Evolutionary conservation across 2,113 vertebrate genomes (phyloP), one percentile per base, ranked within the genome.

Genomic region (Micronycteris hirsuta): DNA sequence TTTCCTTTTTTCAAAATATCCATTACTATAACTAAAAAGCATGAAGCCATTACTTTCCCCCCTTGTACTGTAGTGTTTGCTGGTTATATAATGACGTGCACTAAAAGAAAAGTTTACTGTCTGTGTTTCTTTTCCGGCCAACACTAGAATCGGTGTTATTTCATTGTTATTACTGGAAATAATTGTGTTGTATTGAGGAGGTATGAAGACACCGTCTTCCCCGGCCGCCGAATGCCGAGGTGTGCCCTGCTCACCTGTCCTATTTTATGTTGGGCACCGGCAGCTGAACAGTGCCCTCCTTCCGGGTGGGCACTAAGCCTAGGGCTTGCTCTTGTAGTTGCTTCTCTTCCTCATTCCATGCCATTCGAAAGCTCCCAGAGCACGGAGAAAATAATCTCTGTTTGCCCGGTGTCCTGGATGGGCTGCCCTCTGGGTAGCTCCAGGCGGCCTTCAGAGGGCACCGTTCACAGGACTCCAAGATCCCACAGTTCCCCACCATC

Each of bases 211-310:
- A 19, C 7, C 19, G 4, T 13, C 80, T 52, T 65, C 9, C 7
- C n/a, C 1, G 5, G 28, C 36, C 9, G 13, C 63, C 13, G 8
- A 3, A 10, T 17, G 4, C 45, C 52, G 0, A 43, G 65, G 5
- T 22, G 7, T 36, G 33, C 3, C 67, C 47, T 63, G 38, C 43
- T 38, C 22, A 14, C 58, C 41, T 31, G 16, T 24, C 36, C 20
- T 47, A 3, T 24, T 38, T 70, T 36, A 61, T 4, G 3, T 52
- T 0, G 2, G n/a, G 74, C 58, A 52, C 7, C 0, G 1, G 70
- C 47, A 43, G 74, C 56, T 68, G 68, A 43, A 52, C 4, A 0
- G 36, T 1, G 5, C 36, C 11, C 1, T 1, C 71, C 26, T 63
- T 24, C n/a, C 7, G 16, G 33, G 68, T 43, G 76, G 58, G n/a